Conservation (phyloP, 2,797 vertebrate genomes). For the Etheostoma perlongum region DNA sequence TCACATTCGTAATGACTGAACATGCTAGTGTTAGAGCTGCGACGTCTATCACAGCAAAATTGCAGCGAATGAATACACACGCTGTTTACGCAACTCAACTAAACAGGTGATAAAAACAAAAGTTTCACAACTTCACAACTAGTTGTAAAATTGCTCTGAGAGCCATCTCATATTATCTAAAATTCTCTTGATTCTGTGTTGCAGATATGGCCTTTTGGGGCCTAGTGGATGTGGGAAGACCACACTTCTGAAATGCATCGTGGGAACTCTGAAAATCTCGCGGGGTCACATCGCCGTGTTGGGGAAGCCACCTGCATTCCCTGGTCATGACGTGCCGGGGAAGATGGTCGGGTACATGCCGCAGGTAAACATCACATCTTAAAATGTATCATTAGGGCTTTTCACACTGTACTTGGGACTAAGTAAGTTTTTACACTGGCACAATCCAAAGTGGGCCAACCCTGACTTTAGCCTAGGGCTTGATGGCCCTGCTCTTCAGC, state of each 20-base stretch:
- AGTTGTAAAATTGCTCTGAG: not conserved
- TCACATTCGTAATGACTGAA: not conserved
- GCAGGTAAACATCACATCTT: slow-evolving; percentile 72
- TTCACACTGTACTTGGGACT: too few relatives aligned
- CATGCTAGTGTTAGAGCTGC: not conserved
- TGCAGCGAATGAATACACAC: too few relatives aligned
- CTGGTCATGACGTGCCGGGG: slow-evolving; percentile 85
- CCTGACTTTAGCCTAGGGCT: too few relatives aligned
- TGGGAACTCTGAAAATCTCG: slow-evolving; percentile 87
- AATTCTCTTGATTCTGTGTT: slow-evolving; percentile 8
- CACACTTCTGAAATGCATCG: slow-evolving; percentile 86
- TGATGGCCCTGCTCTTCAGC: too few relatives aligned
- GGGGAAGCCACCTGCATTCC: slow-evolving; percentile 86
- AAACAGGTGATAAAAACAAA: not conserved
- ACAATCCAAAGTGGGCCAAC: too few relatives aligned
- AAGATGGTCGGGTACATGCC: slow-evolving; percentile 89
- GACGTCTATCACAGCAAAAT: not conserved
- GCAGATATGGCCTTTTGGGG: slow-evolving; percentile 86
- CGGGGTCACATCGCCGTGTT: slow-evolving; percentile 84
- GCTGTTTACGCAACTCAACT: too few relatives aligned
- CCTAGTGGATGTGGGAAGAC: slow-evolving; percentile 89
- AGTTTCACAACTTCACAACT: too few relatives aligned
- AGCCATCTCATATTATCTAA: not conserved
- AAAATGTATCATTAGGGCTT: too few relatives aligned
- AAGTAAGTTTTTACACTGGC: too few relatives aligned